Base-by-base conservation (phyloP, 1,140 invertebrate species). In the Contarinia nasturtii region DNA sequence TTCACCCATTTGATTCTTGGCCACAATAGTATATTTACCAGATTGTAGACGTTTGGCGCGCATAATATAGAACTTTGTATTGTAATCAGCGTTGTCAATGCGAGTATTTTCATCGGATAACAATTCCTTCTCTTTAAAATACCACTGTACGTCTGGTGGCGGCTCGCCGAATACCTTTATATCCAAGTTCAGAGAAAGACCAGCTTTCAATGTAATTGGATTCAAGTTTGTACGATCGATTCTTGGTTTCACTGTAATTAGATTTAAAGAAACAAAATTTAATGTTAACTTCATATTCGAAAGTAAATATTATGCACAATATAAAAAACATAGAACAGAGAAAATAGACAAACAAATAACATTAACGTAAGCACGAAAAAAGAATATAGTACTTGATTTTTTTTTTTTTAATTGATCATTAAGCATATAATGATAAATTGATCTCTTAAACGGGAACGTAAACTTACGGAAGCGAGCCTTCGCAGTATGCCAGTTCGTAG, bases 91-190 rank as follows among this genome's bases (percentile, higher is more conserved):
- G 55, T 83, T 87, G 56, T 88, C 82, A 47, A 91, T 80, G 49
- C 80, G 74, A 49, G 86, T 63, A 47, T 75, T 68, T 33, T 85
- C 82, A 48, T 74, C 69, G 41, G 73, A 72, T 14, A 77, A 59
- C n/a, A 78, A 47, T 56, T 84, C 80, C 53, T 80, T 74, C 33
- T 79, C 88, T 57, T 89, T 82, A 53, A 86, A 82, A 33, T 72
- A 74, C 94, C 95, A 98, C 8, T 80, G 55, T 15, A 93, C 82
- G 2, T 69, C 84, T 58, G 95, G 93, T 51, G 89, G 81, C 21
- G 94, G 94, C 67, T 94, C 89, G 52, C 92, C 95, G 57, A 79
- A 85, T 41, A 95, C 81, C 53, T 95, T 92, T 2, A 98, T 75
- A 58, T 94, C 86, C 44, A 98, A 74, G 12, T 80, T 80, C 22